phyloP scores from a whole-genome alignment of 1,140 invertebrate genomes.

The Drosophila truncata region DNA sequence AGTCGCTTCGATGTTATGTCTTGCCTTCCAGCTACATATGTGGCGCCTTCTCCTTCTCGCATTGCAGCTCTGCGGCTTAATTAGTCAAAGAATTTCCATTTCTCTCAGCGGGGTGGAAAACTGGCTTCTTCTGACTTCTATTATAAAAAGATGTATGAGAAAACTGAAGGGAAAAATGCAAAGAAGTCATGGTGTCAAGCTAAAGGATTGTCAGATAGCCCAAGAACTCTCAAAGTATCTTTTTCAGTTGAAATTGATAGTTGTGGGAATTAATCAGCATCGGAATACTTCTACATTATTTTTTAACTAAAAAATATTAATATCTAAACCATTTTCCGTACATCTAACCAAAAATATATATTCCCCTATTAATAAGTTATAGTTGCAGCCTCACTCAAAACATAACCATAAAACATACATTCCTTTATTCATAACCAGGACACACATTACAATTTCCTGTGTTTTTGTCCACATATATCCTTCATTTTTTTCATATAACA shows the following conservation, averaged over 20 bases:
- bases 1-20: slow-evolving; percentile 26
- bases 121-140: no score
- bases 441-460: slow-evolving; percentile 30
- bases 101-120: slow-evolving; percentile 7
- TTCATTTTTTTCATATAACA: slow-evolving; percentile 28
- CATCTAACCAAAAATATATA: not conserved
- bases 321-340: not conserved
- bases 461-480: slow-evolving; percentile 3
- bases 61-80: slow-evolving; percentile 54
- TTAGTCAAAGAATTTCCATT: slow-evolving; percentile 64
- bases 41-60: slow-evolving; percentile 61
- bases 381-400: not conserved
- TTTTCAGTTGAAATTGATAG: slow-evolving; percentile 33
- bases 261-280: slow-evolving; percentile 15
- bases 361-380: slow-evolving; percentile 7
- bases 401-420: not conserved
- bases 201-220: slow-evolving; percentile 25
- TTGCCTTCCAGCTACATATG: slow-evolving; percentile 26
- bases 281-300: no score
- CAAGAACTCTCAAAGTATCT: slow-evolving; percentile 18
- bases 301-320: not conserved
- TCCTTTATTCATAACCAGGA: slow-evolving; percentile 16
- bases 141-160: not conserved
- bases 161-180: not conserved
- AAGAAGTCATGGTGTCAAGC: slow-evolving; percentile 16